Conservation (phyloP, 2,797 vertebrate species). For the Spea hammondii region DNA sequence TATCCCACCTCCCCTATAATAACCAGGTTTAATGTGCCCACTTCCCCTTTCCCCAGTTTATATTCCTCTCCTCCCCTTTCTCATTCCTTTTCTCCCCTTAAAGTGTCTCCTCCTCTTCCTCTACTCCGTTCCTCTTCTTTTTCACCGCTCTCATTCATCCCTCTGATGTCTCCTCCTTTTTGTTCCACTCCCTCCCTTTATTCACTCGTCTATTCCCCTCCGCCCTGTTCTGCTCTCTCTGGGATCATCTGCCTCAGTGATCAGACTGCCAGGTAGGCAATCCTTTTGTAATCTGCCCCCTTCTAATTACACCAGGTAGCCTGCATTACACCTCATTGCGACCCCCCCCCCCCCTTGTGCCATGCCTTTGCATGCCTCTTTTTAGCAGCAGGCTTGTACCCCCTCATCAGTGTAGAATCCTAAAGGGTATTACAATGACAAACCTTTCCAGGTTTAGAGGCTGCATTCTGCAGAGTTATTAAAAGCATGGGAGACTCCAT, state of each 20-base stretch:
- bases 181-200: slow-evolving; percentile 8
- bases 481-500: background rate
- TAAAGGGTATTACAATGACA: too few species aligned
- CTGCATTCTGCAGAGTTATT: background rate
- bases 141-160: slow-evolving; percentile 34
- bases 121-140: slow-evolving; percentile 2
- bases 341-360: background rate
- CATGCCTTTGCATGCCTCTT: too few species aligned
- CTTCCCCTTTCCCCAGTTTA: background rate
- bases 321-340: background rate
- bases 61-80: too few species aligned
- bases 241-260: slow-evolving; percentile 31
- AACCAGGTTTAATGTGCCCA: background rate
- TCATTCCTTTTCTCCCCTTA: background rate
- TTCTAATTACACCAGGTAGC: background rate
- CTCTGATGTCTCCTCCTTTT: slow-evolving; percentile 24
- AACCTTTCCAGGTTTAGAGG: too few species aligned
- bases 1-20: background rate
- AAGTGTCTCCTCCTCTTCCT: slow-evolving; percentile 16
- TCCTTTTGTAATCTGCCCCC: background rate
- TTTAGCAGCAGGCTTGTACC: too few species aligned
- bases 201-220: slow-evolving; percentile 12
- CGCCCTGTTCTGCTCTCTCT: slow-evolving; percentile 6
- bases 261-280: slow-evolving; percentile 48
- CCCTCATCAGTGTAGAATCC: background rate